Evolutionary conservation across 2,113 vertebrate genomes (phyloP), one percentile per base, ranked within the genome.

Genomic region (Panurus biarmicus): DNA sequence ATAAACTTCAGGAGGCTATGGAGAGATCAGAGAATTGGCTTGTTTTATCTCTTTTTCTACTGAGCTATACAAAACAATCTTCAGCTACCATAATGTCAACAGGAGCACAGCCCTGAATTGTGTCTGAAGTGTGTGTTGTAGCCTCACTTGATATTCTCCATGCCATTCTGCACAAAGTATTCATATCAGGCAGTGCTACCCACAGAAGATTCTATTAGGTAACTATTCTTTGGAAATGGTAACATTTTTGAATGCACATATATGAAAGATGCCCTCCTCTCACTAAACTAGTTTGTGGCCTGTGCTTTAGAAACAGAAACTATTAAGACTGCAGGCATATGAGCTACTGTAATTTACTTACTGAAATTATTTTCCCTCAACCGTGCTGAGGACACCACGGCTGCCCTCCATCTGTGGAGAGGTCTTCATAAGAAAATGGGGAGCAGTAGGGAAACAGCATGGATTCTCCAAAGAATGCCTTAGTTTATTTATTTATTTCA

Each of bases 401-500:
- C 93, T 96, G 94, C 78, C 91, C 78, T 94, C 94, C 94, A 96
- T 95, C 93, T 94, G 93, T 85, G 78, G 44, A 95, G 62, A 92
- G 64, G 74, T 87, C 94, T 92, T 91, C 87, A 89, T 73, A 89
- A 62, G 87, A 95, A 94, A 95, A 93, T 76, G 94, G 95, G 93
- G 94, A 95, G 85, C 89, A 94, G 84, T 95, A 95, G 85, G 60
- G 67, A 94, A 95, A 86, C 96, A 96, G 91, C 93, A 95, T 94
- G 95, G 82, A 95, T 95, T 91, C 96, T 95, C 93, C 87, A 92
- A 90, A 95, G 95, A 94, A 96, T 95, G 93, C 56, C 71, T 93
- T 70, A 65, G 71, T 94, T 94, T 96, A 95, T 94, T 94, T 95
- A 96, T 96, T 94, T 96, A 93, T 95, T 95, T 95, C 86, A 86